Conservation (phyloP, 1,140 invertebrate genomes). For the Lasioglossum albipes region DNA sequence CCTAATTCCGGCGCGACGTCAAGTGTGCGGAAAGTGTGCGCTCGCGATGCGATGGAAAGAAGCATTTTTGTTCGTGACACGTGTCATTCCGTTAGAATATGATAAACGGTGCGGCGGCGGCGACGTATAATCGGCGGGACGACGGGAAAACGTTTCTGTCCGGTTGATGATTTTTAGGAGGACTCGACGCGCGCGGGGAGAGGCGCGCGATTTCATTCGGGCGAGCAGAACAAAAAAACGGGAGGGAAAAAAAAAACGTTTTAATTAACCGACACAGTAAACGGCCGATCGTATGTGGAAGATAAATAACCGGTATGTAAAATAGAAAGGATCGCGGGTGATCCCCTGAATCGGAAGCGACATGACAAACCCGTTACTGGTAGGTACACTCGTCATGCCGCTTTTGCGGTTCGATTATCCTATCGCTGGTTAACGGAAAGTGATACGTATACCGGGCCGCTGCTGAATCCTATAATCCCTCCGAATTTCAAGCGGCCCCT, state of each 20-base stretch:
- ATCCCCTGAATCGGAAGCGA: constrained; percentile 38
- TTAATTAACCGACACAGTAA: constrained; percentile 58
- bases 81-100: constrained; percentile 33
- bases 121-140: background rate
- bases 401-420: constrained; percentile 58
- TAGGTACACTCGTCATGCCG: constrained; percentile 58
- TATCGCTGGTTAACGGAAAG: constrained; percentile 56
- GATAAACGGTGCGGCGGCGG: constrained; percentile 19
- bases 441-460: constrained; percentile 34
- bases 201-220: constrained; percentile 21
- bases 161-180: constrained; percentile 39
- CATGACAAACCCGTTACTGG: constrained; percentile 57
- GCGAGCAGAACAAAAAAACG: background rate
- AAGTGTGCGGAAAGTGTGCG: background rate
- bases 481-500: constrained; percentile 27
- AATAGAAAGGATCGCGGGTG: constrained; percentile 51
- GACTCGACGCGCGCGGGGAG: background rate
- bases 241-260: constrained; percentile 12
- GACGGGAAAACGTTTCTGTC: background rate
- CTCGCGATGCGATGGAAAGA: background rate
- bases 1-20: too few species aligned
- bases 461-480: constrained; percentile 44
- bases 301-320: constrained; percentile 37
- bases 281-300: constrained; percentile 32
- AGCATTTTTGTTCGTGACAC: constrained; percentile 38